Evolutionary conservation across 2,797 vertebrate genomes (phyloP).

Genomic region (Mormyrops boulengeri): DNA sequence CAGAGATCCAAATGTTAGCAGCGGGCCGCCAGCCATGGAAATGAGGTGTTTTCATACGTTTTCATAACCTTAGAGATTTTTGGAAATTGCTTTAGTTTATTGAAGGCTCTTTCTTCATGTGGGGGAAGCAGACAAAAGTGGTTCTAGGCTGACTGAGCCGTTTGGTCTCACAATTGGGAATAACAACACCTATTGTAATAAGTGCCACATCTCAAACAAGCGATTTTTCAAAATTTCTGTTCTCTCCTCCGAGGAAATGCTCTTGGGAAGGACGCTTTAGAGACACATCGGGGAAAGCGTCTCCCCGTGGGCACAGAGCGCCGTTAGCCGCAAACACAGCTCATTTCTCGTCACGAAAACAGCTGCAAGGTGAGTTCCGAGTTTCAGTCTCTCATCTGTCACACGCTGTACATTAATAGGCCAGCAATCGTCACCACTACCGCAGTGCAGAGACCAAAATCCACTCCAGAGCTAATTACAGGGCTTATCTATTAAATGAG

Average conservation of each 20-base stretch:
- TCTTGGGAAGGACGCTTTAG: background rate
- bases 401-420: background rate
- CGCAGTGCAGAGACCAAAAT: background rate
- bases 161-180: background rate
- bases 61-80: slow-evolving; percentile 6
- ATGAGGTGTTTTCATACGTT: background rate
- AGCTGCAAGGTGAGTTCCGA: background rate
- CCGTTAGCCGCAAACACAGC: background rate
- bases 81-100: slow-evolving; percentile 4
- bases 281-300: background rate
- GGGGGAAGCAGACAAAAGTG: background rate
- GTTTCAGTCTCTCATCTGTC: background rate
- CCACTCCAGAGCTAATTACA: background rate
- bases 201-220: background rate
- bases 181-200: background rate
- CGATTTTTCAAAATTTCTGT: background rate
- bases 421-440: background rate
- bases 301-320: background rate
- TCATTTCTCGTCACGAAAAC: background rate
- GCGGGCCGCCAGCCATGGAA: background rate
- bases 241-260: background rate
- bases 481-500: background rate
- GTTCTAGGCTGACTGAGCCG: background rate
- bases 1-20: background rate
- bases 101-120: background rate